Conservation (phyloP, 1,140 invertebrate species). For the Magallana angulata region DNA sequence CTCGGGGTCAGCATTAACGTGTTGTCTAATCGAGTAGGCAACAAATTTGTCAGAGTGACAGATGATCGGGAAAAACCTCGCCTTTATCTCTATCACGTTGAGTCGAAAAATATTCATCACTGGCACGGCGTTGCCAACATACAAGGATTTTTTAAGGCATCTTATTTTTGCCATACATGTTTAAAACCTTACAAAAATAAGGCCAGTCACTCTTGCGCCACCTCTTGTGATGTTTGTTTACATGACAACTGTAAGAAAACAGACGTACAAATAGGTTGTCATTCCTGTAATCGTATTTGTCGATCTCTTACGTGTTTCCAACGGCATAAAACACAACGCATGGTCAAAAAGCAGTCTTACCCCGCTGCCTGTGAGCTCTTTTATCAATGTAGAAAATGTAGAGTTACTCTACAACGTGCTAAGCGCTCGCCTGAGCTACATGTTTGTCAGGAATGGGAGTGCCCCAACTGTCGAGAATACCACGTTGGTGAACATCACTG, state of each 20-base stretch:
- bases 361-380: no score
- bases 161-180: conserved; percentile 41
- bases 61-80: background rate
- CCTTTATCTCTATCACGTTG: conserved; percentile 44
- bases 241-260: background rate
- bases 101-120: background rate
- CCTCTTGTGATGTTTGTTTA: conserved; percentile 23
- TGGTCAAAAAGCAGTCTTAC: background rate
- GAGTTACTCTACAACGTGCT: no score
- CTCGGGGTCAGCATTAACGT: conserved; percentile 39
- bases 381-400: no score
- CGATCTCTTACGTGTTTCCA: conserved; percentile 7
- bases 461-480: no score
- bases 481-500: no score
- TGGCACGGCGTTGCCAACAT: conserved; percentile 40
- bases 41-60: conserved; percentile 40
- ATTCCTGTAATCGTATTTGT: conserved; percentile 27
- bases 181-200: conserved; percentile 46
- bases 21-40: conserved; percentile 25
- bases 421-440: no score
- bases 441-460: no score
- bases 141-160: conserved; percentile 37
- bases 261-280: background rate
- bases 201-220: background rate
- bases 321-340: background rate